Evolutionary conservation across 2,888 invertebrate genomes (phyloP), one percentile per base, ranked within the genome.

Genomic region (Chirona hameri): DNA sequence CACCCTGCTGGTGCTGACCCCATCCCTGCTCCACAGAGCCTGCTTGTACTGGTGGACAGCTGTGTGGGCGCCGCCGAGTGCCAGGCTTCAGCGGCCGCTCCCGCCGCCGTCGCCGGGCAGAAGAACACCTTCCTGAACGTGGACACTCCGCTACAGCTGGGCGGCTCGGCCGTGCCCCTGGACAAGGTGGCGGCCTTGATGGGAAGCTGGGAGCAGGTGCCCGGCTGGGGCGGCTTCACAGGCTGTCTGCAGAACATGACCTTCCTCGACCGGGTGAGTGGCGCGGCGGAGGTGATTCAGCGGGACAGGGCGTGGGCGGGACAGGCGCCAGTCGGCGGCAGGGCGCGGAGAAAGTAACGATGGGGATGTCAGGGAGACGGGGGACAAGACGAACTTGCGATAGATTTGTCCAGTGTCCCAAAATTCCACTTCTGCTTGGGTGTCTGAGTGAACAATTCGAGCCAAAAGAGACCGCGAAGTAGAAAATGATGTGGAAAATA

Each of bases 171-270:
- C 72, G 90, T 92, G 82, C 91, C 93, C 86, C 89, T 95, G 82
- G 88, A 89, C n/a, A 88, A 90, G 46, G 87, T 95, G 52, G 91
- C 92, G 0, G 87, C 89, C 0, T 89, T 90, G 55, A 91, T 92
- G 83, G 12, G 9, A 7, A 91, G 92, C 82, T 95, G 95, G 95
- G 89, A 91, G 46, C 89, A 92, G 86, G 89, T 90, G 12, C 95
- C 95, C 1, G 92, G 92, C 24, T 91, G 90, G 81, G 90, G 91
- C 84, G 93, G 93, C 83, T 97, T 96, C 88, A 90, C 91, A 80
- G 99, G 99, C 9, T 99, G 98, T 88, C 92, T 99, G 85, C 92
- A 94, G 85, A 97, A 98, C 88, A 91, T 99, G 85, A 93, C 96
- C 0, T 94, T 95, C 87, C 96, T 89, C 85, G 84, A 84, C 65